These are phyloP conservation scores for Drosophila algonquin DNA, from an alignment of 2,888 invertebrate genomes.

Conservation along the genomic window DNA sequence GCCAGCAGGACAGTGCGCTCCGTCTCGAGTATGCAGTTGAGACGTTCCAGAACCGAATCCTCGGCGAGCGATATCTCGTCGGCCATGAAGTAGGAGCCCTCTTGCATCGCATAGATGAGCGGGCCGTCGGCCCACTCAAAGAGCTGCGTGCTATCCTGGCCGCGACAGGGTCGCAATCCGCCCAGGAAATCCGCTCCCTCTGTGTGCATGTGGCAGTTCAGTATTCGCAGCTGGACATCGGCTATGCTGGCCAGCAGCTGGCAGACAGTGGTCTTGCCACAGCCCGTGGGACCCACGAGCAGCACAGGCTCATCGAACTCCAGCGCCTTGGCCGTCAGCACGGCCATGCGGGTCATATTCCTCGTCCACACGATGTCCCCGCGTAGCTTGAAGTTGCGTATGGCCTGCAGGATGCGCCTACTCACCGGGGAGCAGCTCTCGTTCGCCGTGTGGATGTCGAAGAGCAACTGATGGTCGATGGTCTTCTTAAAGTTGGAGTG, in stretches of 20 bases:
- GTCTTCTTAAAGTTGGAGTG: slow-evolving; percentile 91
- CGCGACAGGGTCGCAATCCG: slow-evolving; percentile 92
- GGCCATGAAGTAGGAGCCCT: slow-evolving; percentile 94
- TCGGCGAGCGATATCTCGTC: slow-evolving; percentile 99
- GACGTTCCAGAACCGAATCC: slow-evolving; percentile 97
- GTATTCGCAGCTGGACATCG: slow-evolving; percentile 88
- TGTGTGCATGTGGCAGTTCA: slow-evolving; percentile 99
- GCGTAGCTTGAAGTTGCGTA: slow-evolving; percentile 85
- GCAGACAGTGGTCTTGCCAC: slow-evolving; percentile 98
- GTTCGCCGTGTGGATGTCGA: slow-evolving; percentile 88
- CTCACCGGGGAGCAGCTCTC: slow-evolving; percentile 91
- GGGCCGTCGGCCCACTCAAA: slow-evolving; percentile 99
- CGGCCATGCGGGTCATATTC: slow-evolving; percentile 92
- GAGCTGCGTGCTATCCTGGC: slow-evolving; percentile 82
- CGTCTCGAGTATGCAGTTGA: slow-evolving; percentile 97
- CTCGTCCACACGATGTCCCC: slow-evolving; percentile 97
- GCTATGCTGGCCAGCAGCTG: slow-evolving; percentile 92
- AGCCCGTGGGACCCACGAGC: slow-evolving; percentile 98
- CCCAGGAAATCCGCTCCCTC: slow-evolving; percentile 99
- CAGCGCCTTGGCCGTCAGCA: slow-evolving; percentile 92
- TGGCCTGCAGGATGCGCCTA: slow-evolving; percentile 87
- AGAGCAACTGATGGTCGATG: slow-evolving; percentile 89
- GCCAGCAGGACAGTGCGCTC: slow-evolving; percentile 95
- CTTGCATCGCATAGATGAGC: slow-evolving; percentile 94
- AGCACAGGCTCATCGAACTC: slow-evolving; percentile 97